Percentiles rank a stretch among this genome's conserved stretches.
Evolutionary conservation across 2,888 invertebrate genomes (phyloP).

Genomic region (Julus scanicus): DNA sequence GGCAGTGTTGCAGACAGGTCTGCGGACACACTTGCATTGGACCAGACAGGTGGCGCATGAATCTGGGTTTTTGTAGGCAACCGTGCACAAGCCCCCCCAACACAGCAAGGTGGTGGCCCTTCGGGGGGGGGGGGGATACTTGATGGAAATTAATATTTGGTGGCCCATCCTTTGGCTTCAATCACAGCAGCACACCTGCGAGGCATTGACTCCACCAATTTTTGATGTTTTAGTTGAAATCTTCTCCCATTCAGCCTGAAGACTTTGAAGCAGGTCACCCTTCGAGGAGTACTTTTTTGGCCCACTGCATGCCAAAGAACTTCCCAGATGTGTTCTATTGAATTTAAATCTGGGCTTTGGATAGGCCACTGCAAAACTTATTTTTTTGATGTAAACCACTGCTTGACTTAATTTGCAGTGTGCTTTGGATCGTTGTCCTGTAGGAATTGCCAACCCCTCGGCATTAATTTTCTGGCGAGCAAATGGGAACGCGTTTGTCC

Average conservation of each 20-base stretch:
- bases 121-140: too few relatives aligned
- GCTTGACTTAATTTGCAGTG: background rate
- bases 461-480: background rate
- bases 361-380: background rate
- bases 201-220: conserved; percentile 5
- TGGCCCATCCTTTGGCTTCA: background rate
- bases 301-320: background rate
- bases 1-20: background rate
- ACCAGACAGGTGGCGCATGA: background rate
- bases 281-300: conserved; percentile 12
- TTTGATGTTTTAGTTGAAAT: background rate
- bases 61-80: background rate
- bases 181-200: conserved; percentile 10
- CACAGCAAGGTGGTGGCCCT: too few relatives aligned
- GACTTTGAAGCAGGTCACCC: conserved; percentile 13
- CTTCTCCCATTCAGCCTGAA: background rate
- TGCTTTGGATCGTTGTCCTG: background rate
- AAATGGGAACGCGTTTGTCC: background rate
- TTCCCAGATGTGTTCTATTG: background rate
- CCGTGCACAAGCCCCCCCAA: too few relatives aligned
- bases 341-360: too few relatives aligned
- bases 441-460: background rate
- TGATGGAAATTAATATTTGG: background rate
- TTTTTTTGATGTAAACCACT: background rate
- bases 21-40: background rate